Evolutionary conservation across 2,888 invertebrate genomes (phyloP), one percentile per base, ranked within the genome.

Genomic region (Perithous albicinctus): DNA sequence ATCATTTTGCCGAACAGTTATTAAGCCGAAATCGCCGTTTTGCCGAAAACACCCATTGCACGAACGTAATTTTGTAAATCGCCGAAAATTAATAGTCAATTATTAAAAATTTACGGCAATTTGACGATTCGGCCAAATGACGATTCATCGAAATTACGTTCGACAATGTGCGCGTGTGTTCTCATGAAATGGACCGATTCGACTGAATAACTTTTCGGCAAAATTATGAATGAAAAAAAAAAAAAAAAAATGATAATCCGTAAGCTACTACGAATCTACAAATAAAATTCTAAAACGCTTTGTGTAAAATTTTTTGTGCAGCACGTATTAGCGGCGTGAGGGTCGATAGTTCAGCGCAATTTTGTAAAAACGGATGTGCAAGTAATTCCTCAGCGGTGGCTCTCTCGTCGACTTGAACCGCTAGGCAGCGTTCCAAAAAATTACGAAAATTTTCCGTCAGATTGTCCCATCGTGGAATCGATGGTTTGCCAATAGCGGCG

Each of bases 401-500:
- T 84, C 98, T 93, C 83, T 94, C 93, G 79, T 97, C 97, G 0
- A 97, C 97, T 86, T 97, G 96, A 0, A 97, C 96, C 93, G 97
- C 96, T 51, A 99, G 95, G 90, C 99, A 99, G 85, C 96, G 95
- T 93, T 99, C 97, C 73, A 99, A 94, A 89, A 98, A 97, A 91
- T 96, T 95, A 92, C 96, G 96, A 88, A 98, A 95, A 72, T 96
- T 95, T 0, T 95, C 94, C 26, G 97, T 97, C 18, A 98, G 93
- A 69, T 95, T 95, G 46, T 96, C 95, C 96, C 97, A 97, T 85
- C 97, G 95, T 23, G 97, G 96, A 84, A 99, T 96, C 87, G 96
- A 96, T 0, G 99, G 99, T 88, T 98, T 96, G 1, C 99, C 99
- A 82, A 98, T 97, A 0, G 98, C 97, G 0, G 99, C 99, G 83